Base-by-base conservation (phyloP, 2,113 vertebrate species). In the Xenotilapia longispinis region DNA sequence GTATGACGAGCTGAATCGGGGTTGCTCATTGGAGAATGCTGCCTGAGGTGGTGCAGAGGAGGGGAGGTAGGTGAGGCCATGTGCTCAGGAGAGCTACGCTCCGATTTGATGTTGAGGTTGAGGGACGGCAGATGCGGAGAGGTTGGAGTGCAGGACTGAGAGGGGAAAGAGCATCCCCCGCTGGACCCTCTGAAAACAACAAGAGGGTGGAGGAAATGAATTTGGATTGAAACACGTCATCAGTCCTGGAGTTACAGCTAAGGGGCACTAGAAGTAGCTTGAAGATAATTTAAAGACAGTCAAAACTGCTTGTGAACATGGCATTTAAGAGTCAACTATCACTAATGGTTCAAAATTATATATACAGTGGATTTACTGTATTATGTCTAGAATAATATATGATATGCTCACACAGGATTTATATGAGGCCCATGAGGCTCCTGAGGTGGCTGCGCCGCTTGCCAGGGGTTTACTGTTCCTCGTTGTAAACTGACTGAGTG, bases 41-140 rank as follows among this genome's bases (percentile, higher is more conserved):
- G 94, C 81, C 82, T 63, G 63, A 94, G 84, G 81, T 96, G 89
- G 82, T 93, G 95, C 11, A 94, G 93, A 2, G 96, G 95, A 55
- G 96, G 92, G 21, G 95, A 86, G 75, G 93, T 60, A 2, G 97
- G 93, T 2, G 96, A 96, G 85, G 94, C 90, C 57, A 96, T 97
- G 80, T 97, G 96, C 12, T 96, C 97, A 0, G 98, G 98, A 3
- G 98, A 98, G 91, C 96, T 94, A 2, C 97, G 97, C 94, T 99
- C 98, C 0, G 97, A 97, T 85, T 99, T 99, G 96, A 99, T 97
- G 96, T 92, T 97, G 95, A 98, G 79, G 81, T 95, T 90, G 21
- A 96, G 95, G 63, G 94, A 95, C 23, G 95, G 89, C 33, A 94
- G 83, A 1, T 96, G 94, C 14, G 97, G 93, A 40, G 95, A 87